phyloP scores from a whole-genome alignment of 2,113 vertebrate species.

The Psettodes erumei region DNA sequence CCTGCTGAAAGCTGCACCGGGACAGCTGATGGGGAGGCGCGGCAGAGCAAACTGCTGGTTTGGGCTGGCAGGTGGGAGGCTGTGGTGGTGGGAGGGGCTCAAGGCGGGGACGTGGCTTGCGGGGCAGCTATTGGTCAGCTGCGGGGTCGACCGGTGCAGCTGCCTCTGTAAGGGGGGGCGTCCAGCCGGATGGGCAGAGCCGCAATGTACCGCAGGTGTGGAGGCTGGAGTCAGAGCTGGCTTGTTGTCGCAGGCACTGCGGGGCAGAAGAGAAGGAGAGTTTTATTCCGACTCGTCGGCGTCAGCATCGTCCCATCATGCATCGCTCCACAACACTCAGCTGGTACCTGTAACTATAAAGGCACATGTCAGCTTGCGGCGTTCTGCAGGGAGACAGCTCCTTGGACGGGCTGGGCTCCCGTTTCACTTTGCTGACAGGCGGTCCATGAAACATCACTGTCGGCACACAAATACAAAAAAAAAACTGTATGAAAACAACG shows the following conservation, averaged over 20 bases:
- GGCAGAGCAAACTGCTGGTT: conserved; percentile 88
- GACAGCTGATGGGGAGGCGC: conserved; percentile 83
- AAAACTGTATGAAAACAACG: no score
- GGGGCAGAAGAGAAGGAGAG: neutral
- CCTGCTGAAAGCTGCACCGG: conserved; percentile 84
- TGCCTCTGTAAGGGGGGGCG: conserved; percentile 67
- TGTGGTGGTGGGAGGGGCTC: conserved; percentile 62
- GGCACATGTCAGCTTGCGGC: conserved; percentile 91
- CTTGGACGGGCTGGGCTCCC: conserved; percentile 87
- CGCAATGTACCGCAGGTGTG: conserved; percentile 80
- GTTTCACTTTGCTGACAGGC: conserved; percentile 91
- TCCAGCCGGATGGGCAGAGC: conserved; percentile 63
- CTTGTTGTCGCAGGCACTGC: conserved; percentile 94
- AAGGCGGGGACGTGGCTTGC: conserved; percentile 34
- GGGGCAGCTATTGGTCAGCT: conserved; percentile 45
- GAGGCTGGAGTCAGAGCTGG: conserved; percentile 85
- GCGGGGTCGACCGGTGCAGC: conserved; percentile 75
- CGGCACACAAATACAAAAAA: conserved; percentile 6
- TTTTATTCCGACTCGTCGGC: no score
- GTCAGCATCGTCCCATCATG: neutral
- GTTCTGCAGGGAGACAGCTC: conserved; percentile 88
- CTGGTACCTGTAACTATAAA: conserved; percentile 92
- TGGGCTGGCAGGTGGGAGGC: conserved; percentile 66
- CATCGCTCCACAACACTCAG: no score
- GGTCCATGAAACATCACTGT: conserved; percentile 93